A percentile compares a stretch with the other conserved stretches of the same genome.
Conservation (phyloP, 2,797 vertebrate species). For the Helicolenus hilgendorfi region DNA sequence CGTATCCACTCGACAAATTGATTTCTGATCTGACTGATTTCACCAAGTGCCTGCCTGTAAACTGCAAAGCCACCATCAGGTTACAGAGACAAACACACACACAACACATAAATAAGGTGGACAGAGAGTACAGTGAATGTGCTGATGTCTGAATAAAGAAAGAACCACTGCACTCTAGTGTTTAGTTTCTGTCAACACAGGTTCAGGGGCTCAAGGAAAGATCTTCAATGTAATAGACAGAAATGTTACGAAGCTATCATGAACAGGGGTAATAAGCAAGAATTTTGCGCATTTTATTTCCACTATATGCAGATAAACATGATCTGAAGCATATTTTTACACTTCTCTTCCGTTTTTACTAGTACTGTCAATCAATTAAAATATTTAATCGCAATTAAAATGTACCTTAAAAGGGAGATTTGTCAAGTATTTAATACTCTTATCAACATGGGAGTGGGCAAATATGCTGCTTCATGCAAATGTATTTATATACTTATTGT, state of each 20-base stretch:
- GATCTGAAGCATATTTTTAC: neutral
- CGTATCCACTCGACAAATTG: neutral
- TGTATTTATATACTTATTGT: no score
- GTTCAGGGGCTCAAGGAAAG: neutral
- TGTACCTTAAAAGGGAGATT: no score
- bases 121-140: neutral
- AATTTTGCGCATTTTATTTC: neutral
- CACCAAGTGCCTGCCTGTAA: neutral
- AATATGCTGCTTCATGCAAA: no score
- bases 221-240: neutral
- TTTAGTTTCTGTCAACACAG: constrained; percentile 48
- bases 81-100: neutral
- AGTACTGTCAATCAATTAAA: no score
- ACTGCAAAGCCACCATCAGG: constrained; percentile 5
- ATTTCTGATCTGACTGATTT: neutral
- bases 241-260: neutral
- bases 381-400: no score
- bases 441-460: no score
- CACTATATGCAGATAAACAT: neutral
- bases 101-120: neutral
- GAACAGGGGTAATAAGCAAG: neutral
- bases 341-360: neutral
- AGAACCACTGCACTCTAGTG: constrained; percentile 78
- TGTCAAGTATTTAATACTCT: no score
- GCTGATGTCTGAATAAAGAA: neutral